These are phyloP conservation scores for Polypedilum vanderplanki DNA, from an alignment of 1,140 invertebrate species.

Conservation along the genomic window DNA sequence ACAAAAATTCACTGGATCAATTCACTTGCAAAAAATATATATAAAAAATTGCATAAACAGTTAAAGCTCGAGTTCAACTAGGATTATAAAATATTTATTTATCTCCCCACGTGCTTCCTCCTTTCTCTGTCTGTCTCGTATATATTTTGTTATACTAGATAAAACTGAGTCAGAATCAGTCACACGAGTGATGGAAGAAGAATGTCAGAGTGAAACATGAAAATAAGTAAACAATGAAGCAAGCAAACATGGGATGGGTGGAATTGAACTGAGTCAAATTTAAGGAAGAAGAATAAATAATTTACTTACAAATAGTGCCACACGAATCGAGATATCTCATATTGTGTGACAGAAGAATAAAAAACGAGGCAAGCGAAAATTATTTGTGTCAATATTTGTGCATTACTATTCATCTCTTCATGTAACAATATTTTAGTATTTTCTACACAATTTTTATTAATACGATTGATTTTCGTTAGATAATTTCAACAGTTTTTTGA, in stretches of 20 bases:
- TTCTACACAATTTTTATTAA: too few species aligned
- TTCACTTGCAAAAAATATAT: too few species aligned
- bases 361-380: conserved; percentile 7
- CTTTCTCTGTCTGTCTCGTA: neutral
- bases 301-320: conserved; percentile 23
- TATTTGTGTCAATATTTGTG: conserved; percentile 29
- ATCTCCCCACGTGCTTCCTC: neutral
- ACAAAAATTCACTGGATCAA: too few species aligned
- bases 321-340: neutral
- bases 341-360: neutral
- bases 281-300: conserved; percentile 16
- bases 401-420: neutral
- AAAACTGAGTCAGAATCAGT: neutral
- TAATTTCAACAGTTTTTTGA: too few species aligned
- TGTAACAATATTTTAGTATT: too few species aligned
- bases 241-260: neutral
- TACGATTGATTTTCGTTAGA: too few species aligned
- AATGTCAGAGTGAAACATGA: neutral
- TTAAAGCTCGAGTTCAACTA: neutral
- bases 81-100: conserved; percentile 15
- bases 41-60: too few species aligned
- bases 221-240: conserved; percentile 8
- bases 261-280: neutral
- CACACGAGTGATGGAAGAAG: neutral
- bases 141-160: too few species aligned